These are phyloP conservation scores for Cataglyphis altisquamis DNA, from an alignment of 2,888 invertebrate species.

Conservation along the genomic window DNA sequence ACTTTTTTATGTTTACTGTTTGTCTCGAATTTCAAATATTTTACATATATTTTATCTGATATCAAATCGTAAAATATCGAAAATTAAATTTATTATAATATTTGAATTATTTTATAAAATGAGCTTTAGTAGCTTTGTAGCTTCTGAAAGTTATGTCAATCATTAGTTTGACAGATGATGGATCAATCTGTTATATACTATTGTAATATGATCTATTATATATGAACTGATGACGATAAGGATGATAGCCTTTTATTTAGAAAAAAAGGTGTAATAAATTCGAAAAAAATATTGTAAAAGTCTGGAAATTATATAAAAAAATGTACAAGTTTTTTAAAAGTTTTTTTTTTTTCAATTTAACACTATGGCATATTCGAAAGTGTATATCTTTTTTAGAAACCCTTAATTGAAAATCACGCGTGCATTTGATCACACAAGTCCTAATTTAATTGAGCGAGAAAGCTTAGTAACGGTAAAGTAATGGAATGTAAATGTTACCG, in stretches of 20 bases:
- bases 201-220: neutral
- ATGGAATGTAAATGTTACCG: constrained; percentile 68
- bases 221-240: neutral
- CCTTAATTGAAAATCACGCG: constrained; percentile 4
- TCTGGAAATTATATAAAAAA: neutral
- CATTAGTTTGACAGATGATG: neutral
- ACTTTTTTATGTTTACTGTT: neutral
- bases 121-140: neutral
- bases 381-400: neutral
- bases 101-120: neutral
- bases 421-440: neutral
- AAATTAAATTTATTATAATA: neutral
- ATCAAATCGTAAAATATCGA: neutral
- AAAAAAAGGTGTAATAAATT: neutral
- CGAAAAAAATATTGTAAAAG: neutral
- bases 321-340: neutral
- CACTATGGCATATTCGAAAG: neutral
- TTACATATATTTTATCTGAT: neutral
- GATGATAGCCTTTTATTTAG: neutral
- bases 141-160: neutral
- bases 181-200: neutral
- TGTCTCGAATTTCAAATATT: neutral
- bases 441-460: constrained; percentile 57
- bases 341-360: neutral
- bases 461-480: constrained; percentile 53